A percentile compares a stretch with the other conserved stretches of the same genome.
Evolutionary conservation across 2,797 vertebrate species (phyloP).

Genomic region (Rhincodon typus): DNA sequence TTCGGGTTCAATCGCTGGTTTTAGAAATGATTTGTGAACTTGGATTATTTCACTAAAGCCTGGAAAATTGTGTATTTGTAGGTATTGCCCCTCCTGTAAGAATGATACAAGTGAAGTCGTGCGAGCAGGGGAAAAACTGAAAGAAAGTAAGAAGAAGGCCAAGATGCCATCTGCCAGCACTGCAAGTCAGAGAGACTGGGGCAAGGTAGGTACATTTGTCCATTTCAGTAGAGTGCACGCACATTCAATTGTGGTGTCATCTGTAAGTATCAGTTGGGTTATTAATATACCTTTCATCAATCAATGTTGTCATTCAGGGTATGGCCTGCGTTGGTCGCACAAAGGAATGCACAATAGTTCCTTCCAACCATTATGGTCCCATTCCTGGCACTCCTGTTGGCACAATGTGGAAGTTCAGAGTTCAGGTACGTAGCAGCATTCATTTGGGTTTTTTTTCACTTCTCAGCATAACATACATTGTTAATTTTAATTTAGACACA

Average conservation of each 20-base stretch:
- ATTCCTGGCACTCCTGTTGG: constrained; percentile 91
- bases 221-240: neutral
- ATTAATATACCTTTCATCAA: neutral
- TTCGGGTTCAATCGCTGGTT: neutral
- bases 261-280: neutral
- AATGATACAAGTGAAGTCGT: constrained; percentile 96
- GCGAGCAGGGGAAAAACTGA: constrained; percentile 92
- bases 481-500: neutral
- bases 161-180: constrained; percentile 98
- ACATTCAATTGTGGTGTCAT: neutral
- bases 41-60: neutral
- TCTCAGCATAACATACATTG: neutral
- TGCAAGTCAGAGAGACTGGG: constrained; percentile 97
- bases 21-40: neutral
- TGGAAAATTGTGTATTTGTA: constrained; percentile 50
- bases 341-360: constrained; percentile 96
- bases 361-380: constrained; percentile 93
- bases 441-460: neutral
- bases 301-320: constrained; percentile 59
- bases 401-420: constrained; percentile 95
- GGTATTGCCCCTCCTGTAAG: constrained; percentile 99
- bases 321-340: constrained; percentile 98
- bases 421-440: constrained; percentile 71
- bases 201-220: constrained; percentile 69
- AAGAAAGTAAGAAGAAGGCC: constrained; percentile 97